These are phyloP conservation scores for Nycticorax nycticorax DNA, from an alignment of 2,113 vertebrate species.

Conservation along the genomic window DNA sequence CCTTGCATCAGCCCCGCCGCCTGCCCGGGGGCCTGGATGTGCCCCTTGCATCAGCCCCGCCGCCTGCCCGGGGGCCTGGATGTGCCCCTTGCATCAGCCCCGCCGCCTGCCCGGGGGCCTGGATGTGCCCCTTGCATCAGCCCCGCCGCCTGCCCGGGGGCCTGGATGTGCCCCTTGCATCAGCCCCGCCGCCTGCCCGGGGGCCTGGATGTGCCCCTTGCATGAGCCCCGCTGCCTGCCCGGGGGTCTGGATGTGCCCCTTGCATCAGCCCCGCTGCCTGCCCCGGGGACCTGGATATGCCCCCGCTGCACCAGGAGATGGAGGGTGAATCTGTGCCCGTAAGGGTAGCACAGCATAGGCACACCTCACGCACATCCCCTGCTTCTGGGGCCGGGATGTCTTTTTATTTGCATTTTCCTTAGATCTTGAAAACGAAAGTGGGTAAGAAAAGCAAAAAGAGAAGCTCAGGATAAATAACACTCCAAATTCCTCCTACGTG, in stretches of 20 bases:
- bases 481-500: not conserved
- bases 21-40: not conserved
- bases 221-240: not conserved
- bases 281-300: not conserved
- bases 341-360: not conserved
- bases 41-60: not conserved
- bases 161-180: not conserved
- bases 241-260: not conserved
- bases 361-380: not conserved
- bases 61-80: not conserved
- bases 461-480: not conserved
- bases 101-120: not conserved
- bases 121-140: not conserved
- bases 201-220: not conserved
- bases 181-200: not conserved
- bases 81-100: not conserved
- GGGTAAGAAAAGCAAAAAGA: not conserved
- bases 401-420: not conserved
- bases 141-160: not conserved
- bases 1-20: not conserved
- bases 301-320: not conserved
- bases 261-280: not conserved
- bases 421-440: not conserved
- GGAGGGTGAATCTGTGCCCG: not conserved
- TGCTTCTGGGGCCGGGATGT: not conserved